Evolutionary conservation across 2,113 vertebrate species (phyloP).

Genomic region (Prinia subflava): DNA sequence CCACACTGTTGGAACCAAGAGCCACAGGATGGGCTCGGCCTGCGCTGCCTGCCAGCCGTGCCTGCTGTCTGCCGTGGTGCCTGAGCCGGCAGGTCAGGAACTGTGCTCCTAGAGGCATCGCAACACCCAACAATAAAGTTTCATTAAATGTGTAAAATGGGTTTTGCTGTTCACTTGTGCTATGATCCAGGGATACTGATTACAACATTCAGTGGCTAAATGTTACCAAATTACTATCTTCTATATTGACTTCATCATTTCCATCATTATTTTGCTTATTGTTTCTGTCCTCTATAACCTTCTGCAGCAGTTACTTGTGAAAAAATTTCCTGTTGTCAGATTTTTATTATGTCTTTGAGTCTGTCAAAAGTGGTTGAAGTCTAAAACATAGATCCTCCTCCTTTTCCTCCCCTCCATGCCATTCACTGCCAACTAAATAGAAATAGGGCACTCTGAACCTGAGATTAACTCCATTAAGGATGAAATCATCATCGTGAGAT

Average conservation of each 20-base stretch:
- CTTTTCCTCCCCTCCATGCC: rapidly evolving
- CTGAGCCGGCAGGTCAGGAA: too few species aligned
- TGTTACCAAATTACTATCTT: neutral
- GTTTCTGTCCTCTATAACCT: neutral
- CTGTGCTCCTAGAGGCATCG: too few species aligned
- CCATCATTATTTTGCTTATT: neutral
- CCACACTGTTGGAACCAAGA: too few species aligned
- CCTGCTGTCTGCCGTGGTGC: too few species aligned
- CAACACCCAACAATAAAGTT: neutral
- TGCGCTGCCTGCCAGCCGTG: too few species aligned
- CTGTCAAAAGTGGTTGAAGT: neutral
- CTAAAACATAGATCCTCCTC: neutral
- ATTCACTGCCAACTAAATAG: neutral
- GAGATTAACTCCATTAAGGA: neutral
- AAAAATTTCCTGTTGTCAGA: neutral
- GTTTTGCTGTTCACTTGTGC: neutral
- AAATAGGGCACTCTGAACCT: neutral
- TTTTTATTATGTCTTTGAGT: neutral
- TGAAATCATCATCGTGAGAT: neutral
- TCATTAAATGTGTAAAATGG: neutral
- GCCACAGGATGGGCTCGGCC: too few species aligned
- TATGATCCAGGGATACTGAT: neutral
- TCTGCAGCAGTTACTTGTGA: neutral
- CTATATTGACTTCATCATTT: neutral
- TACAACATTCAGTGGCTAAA: neutral